Conservation (phyloP, 2,888 invertebrate species). For the Sesia bembeciformis region DNA sequence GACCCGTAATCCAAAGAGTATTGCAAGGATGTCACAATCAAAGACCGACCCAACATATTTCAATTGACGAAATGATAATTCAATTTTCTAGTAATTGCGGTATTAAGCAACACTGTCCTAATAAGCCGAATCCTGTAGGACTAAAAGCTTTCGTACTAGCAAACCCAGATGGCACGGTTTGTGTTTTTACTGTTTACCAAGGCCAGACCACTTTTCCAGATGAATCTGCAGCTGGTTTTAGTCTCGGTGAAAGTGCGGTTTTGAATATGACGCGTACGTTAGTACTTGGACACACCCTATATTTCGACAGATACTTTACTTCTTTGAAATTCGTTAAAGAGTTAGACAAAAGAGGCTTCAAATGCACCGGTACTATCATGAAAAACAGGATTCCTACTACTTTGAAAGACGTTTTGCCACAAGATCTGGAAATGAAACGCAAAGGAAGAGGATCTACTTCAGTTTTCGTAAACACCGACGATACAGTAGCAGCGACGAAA, state of each 20-base stretch:
- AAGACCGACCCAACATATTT: slow-evolving; percentile 2
- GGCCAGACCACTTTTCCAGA: slow-evolving; percentile 1
- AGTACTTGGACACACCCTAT: neutral
- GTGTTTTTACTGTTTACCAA: slow-evolving; percentile 1
- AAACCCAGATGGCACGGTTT: slow-evolving; percentile 2
- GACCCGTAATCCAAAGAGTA: slow-evolving; percentile 4
- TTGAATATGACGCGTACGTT: neutral
- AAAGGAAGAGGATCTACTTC: neutral
- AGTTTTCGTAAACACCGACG: neutral
- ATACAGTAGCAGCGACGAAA: neutral
- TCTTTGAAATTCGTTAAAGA: slow-evolving; percentile 1
- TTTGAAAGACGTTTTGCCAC: neutral
- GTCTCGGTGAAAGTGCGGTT: neutral
- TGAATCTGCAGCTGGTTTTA: neutral
- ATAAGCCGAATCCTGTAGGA: neutral
- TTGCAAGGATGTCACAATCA: slow-evolving; percentile 2
- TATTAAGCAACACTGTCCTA: slow-evolving; percentile 1
- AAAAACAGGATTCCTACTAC: neutral
- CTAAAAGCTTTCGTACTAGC: slow-evolving; percentile 4
- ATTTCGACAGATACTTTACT: slow-evolving; percentile 1
- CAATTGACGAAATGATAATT: slow-evolving; percentile 2
- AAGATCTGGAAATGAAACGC: neutral
- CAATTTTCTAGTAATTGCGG: slow-evolving; percentile 1
- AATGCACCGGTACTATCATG: neutral
- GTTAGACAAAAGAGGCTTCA: neutral